Evolutionary conservation across 2,888 invertebrate species (phyloP).

Genomic region (Perizoma flavofasciatum): DNA sequence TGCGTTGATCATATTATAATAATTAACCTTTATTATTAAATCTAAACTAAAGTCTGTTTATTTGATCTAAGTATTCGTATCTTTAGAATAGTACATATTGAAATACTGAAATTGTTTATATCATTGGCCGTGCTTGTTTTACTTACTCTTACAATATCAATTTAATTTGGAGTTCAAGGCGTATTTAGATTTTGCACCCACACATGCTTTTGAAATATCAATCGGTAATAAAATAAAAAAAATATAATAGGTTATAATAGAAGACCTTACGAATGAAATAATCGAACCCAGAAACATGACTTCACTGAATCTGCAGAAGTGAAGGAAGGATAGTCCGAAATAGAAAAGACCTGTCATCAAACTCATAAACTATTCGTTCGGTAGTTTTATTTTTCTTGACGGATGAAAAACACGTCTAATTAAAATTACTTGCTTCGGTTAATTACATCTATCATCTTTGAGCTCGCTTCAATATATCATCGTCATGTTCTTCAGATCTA

Average conservation of each 20-base stretch:
- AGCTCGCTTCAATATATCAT: conserved; percentile 23
- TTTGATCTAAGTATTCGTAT: too few relatives aligned
- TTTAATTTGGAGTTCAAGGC: conserved; percentile 24
- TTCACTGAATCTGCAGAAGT: too few relatives aligned
- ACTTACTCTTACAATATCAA: conserved; percentile 20
- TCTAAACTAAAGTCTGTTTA: too few relatives aligned
- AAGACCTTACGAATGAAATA: too few relatives aligned
- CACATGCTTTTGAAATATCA: conserved; percentile 5
- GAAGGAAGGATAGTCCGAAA: too few relatives aligned
- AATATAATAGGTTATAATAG: too few relatives aligned
- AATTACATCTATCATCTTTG: conserved; percentile 25
- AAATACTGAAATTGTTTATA: conserved; percentile 3
- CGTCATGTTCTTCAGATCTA: conserved; percentile 33
- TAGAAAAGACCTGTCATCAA: too few relatives aligned
- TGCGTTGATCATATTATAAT: too few relatives aligned
- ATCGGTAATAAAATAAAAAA: not conserved
- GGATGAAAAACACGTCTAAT: conserved; percentile 12
- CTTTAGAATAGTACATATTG: not conserved
- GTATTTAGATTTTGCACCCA: conserved; percentile 22
- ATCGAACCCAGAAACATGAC: too few relatives aligned
- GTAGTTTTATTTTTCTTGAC: too few relatives aligned
- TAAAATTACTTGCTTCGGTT: conserved; percentile 22
- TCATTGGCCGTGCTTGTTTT: conserved; percentile 12
- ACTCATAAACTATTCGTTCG: too few relatives aligned
- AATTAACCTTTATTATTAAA: too few relatives aligned